These are phyloP conservation scores for Hexactinellida sp. DNA, from an alignment of 37 sponge, comb jelly and placozoan genomes.

Conservation along the genomic window DNA sequence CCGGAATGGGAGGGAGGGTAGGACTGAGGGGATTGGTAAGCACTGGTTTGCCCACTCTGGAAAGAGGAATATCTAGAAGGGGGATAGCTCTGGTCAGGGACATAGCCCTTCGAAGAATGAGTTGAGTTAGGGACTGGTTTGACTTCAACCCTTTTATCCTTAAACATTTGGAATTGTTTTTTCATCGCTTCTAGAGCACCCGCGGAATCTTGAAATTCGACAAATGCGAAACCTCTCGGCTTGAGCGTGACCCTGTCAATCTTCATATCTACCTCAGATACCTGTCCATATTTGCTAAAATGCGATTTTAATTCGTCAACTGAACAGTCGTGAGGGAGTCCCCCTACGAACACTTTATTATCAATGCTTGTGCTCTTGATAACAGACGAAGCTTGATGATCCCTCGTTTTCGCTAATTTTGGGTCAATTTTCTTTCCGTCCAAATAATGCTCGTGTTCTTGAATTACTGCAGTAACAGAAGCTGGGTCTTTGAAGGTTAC, in stretches of 20 bases:
- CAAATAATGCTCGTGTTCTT: neutral
- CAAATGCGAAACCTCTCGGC: conserved; percentile 15
- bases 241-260: neutral
- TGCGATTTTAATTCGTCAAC: conserved; percentile 25
- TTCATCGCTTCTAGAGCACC: neutral
- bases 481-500: conserved; percentile 37
- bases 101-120: neutral
- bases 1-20: neutral
- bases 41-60: neutral
- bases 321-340: conserved; percentile 22
- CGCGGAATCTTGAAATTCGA: neutral
- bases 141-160: neutral
- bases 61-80: neutral
- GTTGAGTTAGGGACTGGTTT: neutral
- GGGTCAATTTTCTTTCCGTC: conserved; percentile 34
- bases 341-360: conserved; percentile 42
- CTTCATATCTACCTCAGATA: neutral
- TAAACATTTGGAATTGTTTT: neutral
- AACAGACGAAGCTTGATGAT: neutral
- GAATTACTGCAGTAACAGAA: neutral
- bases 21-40: neutral
- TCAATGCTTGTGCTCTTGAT: neutral
- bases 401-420: conserved; percentile 31
- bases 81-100: too few relatives aligned
- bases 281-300: conserved; percentile 30